Percentiles rank a stretch among this genome's conserved stretches.
These are phyloP conservation scores for Myiagra hebetior DNA, from an alignment of 2,113 vertebrate species.

Conservation along the genomic window DNA sequence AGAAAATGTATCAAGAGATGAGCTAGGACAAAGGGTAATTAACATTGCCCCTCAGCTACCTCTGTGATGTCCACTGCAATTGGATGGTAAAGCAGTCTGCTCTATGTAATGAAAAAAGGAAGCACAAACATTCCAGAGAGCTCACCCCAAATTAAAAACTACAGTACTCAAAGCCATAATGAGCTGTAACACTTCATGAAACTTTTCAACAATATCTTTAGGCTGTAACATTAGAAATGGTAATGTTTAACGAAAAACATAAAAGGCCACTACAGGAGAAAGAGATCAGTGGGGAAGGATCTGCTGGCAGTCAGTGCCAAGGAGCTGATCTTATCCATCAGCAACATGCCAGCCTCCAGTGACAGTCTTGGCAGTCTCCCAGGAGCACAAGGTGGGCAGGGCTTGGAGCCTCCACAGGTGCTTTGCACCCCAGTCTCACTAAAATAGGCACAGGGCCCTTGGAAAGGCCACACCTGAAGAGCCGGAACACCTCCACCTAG, in stretches of 20 bases:
- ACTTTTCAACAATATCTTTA: neutral
- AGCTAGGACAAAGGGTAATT: constrained; percentile 15
- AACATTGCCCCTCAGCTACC: neutral
- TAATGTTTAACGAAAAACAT: neutral
- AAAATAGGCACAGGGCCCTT: neutral
- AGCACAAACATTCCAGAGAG: neutral
- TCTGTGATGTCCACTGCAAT: neutral
- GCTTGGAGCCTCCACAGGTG: neutral
- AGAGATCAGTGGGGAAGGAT: neutral
- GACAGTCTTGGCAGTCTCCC: neutral
- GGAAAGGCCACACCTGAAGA: neutral
- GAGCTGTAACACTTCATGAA: neutral
- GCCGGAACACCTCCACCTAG: fast-evolving
- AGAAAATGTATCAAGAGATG: neutral
- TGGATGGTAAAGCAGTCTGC: neutral
- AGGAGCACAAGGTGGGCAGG: neutral
- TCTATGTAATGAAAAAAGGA: neutral
- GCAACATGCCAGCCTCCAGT: neutral
- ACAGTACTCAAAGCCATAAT: constrained; percentile 5
- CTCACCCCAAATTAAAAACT: neutral
- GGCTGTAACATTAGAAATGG: neutral
- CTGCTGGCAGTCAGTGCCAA: neutral
- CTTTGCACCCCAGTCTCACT: neutral
- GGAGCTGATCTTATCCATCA: neutral
- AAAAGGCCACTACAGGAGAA: neutral